Base-by-base conservation (phyloP, 2,888 invertebrate species). In the Xylophagus ater region DNA sequence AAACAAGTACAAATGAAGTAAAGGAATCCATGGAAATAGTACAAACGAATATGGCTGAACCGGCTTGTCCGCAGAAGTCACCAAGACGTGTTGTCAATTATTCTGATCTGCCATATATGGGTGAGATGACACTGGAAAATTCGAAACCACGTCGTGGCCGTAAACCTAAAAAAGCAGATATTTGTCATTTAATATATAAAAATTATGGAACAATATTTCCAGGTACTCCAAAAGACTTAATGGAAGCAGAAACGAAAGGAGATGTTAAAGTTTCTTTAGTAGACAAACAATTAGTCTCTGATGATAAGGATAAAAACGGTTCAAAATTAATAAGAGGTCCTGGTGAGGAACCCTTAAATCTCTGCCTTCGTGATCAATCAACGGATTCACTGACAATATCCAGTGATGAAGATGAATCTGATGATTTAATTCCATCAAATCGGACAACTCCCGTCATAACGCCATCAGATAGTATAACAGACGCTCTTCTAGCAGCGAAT, bases 151-250 rank as follows among this genome's bases (percentile, higher is more conserved):
- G 88, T 24, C 70, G 90, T 44, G 89, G 89, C 0, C 70, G 89
- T 13, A 90, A 90, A 55, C 90, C 89, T 0, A 89, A 89, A 57
- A 89, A 90, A 60, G 87, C 89, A 0, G 89, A 89, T 55, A 90
- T 90, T 48, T 89, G 89, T 49, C 89, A 89, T 55, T 66, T 89
- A 29, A 89, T 89, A 49, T 88, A 89, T 55, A 89, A 89, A 58
- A 89, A 89, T 59, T 89, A 89, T 57, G 89, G 88, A 3, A 88
- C 86, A 0, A 83, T 87, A 10, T 74, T 85, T 34, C 84, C 85
- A 0, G 82, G 81, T 0, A 81, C 80, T 7, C 81, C 81, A 0
- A 69, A 68, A 21, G 70, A 70, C 30, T 43, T 47, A 9, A 62
- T 62, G 37, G 60, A 66, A 34, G 48, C 40, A 6, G 45, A 52